Conservation (phyloP, 2,888 invertebrate genomes). For the Leptopterna dolabrata region DNA sequence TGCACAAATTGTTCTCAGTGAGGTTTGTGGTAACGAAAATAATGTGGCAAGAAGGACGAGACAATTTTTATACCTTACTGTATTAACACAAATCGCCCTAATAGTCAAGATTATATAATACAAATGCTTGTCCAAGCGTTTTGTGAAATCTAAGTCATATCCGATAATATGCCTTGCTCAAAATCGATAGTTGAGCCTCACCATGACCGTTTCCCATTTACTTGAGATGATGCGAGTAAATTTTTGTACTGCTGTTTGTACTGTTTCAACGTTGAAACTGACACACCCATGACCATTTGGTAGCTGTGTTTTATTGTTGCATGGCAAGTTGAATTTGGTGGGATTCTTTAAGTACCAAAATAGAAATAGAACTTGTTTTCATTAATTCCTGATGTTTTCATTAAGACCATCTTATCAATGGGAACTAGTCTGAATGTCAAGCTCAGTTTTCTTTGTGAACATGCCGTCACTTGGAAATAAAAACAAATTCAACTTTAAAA, state of each 20-base stretch:
- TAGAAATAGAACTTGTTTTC: neutral
- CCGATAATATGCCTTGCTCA: conserved; percentile 35
- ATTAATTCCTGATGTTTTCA: neutral
- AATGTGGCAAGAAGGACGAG: neutral
- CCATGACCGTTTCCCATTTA: neutral
- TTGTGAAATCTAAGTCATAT: conserved; percentile 51
- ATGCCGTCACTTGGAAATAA: neutral
- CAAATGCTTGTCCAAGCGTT: conserved; percentile 12
- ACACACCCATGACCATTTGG: neutral
- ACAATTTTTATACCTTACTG: neutral
- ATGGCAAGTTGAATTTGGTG: neutral
- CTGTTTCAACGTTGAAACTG: neutral
- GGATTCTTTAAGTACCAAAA: neutral
- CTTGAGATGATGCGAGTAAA: neutral
- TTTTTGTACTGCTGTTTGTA: neutral
- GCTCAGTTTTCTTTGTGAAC: conserved; percentile 6
- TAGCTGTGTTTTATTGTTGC: neutral
- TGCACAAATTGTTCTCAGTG: neutral
- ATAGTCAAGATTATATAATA: neutral
- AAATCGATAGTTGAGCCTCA: neutral
- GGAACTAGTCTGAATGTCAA: conserved; percentile 20
- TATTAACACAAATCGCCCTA: neutral
- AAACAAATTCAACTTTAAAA: neutral
- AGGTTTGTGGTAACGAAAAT: neutral
- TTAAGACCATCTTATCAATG: neutral